phyloP scores from a whole-genome alignment of 2,888 invertebrate genomes.

The Branchinecta sandiegonensis region DNA sequence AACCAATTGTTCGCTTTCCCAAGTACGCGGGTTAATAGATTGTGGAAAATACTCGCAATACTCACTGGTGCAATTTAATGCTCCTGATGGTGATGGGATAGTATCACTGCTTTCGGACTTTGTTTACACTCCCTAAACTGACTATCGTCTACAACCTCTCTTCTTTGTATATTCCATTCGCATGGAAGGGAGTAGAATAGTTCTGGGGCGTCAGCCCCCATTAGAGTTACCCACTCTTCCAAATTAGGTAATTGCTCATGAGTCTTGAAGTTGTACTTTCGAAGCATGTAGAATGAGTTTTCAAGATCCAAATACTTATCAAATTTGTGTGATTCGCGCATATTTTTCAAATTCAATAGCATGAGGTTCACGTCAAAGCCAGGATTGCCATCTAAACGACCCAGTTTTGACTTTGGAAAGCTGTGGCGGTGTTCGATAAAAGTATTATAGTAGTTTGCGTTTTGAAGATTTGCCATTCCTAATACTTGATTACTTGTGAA shows the following conservation, averaged over 20 bases:
- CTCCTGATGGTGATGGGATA: no score
- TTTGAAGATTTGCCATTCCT: conserved; percentile 23
- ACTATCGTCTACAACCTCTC: neutral
- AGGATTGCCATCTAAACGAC: conserved; percentile 20
- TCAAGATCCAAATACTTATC: conserved; percentile 21
- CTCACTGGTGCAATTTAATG: no score
- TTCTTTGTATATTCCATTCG: conserved; percentile 24
- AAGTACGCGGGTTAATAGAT: no score
- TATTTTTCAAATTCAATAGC: conserved; percentile 24
- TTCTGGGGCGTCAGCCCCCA: conserved; percentile 22
- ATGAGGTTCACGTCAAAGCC: conserved; percentile 24
- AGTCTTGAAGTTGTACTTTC: conserved; percentile 24
- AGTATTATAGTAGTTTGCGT: conserved; percentile 21
- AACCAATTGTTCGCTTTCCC: no score
- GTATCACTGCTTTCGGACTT: no score
- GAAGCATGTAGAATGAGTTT: conserved; percentile 22
- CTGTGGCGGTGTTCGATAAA: conserved; percentile 23
- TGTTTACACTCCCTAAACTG: no score
- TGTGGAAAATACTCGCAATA: no score
- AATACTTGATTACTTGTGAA: conserved; percentile 20
- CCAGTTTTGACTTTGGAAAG: conserved; percentile 20
- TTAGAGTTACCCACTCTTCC: conserved; percentile 23
- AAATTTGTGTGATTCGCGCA: conserved; percentile 20
- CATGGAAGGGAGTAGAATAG: conserved; percentile 24
- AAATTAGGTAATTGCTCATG: conserved; percentile 17